phyloP scores from a whole-genome alignment of 1,140 invertebrate genomes.

The Thaumetopoea pityocampa region DNA sequence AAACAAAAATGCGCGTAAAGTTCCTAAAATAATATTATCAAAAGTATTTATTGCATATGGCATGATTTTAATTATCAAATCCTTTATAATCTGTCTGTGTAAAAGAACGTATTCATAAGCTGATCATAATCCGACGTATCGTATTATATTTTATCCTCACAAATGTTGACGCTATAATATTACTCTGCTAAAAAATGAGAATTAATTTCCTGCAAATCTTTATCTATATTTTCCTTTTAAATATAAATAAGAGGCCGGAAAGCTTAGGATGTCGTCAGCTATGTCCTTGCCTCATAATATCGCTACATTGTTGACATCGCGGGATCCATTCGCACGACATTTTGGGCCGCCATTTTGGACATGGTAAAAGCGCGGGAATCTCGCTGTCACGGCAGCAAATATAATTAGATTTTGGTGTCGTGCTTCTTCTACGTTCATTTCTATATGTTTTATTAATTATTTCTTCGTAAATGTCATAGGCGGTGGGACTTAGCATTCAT shows the following conservation, averaged over 20 bases:
- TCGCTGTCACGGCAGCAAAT: constrained; percentile 60
- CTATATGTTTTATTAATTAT: constrained; percentile 67
- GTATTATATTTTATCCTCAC: constrained; percentile 12
- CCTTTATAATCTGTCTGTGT: too few species aligned
- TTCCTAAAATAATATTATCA: too few species aligned
- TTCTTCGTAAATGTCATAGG: constrained; percentile 38
- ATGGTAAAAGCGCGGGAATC: constrained; percentile 53
- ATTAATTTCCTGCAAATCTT: constrained; percentile 45
- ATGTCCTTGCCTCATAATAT: constrained; percentile 58
- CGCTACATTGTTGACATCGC: constrained; percentile 48
- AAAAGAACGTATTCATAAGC: too few species aligned
- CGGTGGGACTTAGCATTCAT: constrained; percentile 21
- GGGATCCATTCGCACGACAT: constrained; percentile 44
- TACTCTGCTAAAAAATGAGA: constrained; percentile 41
- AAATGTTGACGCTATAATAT: constrained; percentile 17
- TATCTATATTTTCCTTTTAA: constrained; percentile 48
- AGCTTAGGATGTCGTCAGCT: constrained; percentile 58
- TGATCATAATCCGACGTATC: constrained; percentile 15
- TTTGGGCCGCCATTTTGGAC: constrained; percentile 53
- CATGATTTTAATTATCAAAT: too few species aligned
- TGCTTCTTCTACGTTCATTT: constrained; percentile 57
- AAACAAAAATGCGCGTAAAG: too few species aligned
- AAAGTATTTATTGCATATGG: too few species aligned
- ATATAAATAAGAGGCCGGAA: constrained; percentile 59
- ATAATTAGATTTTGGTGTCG: constrained; percentile 63